Evolutionary conservation across 2,888 invertebrate species (phyloP).

Genomic region (Xylota sylvarum): DNA sequence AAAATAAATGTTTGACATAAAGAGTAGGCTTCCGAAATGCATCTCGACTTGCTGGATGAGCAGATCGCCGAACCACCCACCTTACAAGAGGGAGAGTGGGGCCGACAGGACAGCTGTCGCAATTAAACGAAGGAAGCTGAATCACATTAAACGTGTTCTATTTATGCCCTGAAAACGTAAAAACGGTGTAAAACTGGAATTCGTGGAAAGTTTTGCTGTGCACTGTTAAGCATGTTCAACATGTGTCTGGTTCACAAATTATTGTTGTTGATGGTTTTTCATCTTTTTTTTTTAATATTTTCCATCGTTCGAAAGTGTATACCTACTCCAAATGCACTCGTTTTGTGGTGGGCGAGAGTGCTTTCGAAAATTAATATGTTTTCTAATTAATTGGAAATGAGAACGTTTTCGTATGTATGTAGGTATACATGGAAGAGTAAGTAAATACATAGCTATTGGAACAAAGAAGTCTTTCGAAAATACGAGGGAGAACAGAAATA

Average conservation of each 20-base stretch:
- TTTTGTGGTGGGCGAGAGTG: constrained; percentile 21
- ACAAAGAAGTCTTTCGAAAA: too few species aligned
- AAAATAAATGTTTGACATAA: constrained; percentile 43
- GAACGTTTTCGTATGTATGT: neutral
- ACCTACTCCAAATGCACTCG: constrained; percentile 16
- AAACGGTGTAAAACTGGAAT: constrained; percentile 66
- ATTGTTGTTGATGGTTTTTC: constrained; percentile 31
- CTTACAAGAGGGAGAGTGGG: constrained; percentile 41
- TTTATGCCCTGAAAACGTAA: constrained; percentile 56
- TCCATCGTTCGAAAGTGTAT: neutral
- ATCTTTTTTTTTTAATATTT: neutral
- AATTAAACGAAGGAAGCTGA: constrained; percentile 73
- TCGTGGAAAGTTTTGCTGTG: constrained; percentile 69
- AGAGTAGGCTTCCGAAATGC: constrained; percentile 25
- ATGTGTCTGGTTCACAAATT: constrained; percentile 56
- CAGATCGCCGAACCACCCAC: constrained; percentile 59
- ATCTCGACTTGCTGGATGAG: constrained; percentile 22
- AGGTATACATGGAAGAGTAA: neutral
- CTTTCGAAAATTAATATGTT: neutral
- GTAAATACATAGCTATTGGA: neutral
- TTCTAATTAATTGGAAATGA: neutral
- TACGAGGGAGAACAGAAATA: too few species aligned
- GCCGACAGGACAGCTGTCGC: constrained; percentile 47
- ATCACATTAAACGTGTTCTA: constrained; percentile 68
- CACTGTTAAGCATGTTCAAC: constrained; percentile 58